Base-by-base conservation (phyloP, 2,113 vertebrate species). In the Alaudala cheleensis region DNA sequence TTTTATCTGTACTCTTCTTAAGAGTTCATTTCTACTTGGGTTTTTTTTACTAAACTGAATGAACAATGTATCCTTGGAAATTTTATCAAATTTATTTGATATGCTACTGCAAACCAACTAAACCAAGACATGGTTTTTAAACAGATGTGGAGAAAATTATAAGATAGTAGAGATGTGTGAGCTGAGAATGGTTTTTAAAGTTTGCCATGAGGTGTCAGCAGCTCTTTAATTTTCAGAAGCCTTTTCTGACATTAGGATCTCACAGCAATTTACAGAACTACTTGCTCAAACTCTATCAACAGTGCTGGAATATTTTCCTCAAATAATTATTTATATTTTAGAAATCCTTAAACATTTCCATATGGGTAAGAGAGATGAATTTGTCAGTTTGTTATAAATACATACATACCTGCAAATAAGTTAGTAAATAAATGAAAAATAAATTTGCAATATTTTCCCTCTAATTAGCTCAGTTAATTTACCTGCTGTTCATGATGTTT, bases 161-260 rank as follows among this genome's bases (percentile, higher is more conserved):
- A 90, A 12, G 72, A 80, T 47, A 69, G 26, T 58, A 78, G 31
- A 70, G 17, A 37, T 60, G 10, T 74, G 60, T 78, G 66, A 96
- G 14, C 60, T 74, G 67, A 92, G 56, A 92, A 90, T 60, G 93
- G 73, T 92, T 96, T 86, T 94, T 90, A 90, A 94, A 93, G 69
- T 95, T 96, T 97, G 76, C 95, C 92, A 94, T 96, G 93, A 96
- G 96, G 93, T 96, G 95, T 96, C 95, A 96, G 95, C 95, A 97
- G 88, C 95, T 97, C 95, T 97, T 97, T 96, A 96, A 96, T 96
- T 96, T 96, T 96, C 79, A 84, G 94, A 90, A 94, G 82, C 65
- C 64, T 86, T 90, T 92, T 83, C 82, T 96, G 93, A 93, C 92
- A 53, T 86, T 57, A 78, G 37, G 25, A 88, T 86, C 56, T 73